Evolutionary conservation across 2,888 invertebrate species (phyloP), one percentile per base, ranked within the genome.

Genomic region (Toxonevra muliebris): DNA sequence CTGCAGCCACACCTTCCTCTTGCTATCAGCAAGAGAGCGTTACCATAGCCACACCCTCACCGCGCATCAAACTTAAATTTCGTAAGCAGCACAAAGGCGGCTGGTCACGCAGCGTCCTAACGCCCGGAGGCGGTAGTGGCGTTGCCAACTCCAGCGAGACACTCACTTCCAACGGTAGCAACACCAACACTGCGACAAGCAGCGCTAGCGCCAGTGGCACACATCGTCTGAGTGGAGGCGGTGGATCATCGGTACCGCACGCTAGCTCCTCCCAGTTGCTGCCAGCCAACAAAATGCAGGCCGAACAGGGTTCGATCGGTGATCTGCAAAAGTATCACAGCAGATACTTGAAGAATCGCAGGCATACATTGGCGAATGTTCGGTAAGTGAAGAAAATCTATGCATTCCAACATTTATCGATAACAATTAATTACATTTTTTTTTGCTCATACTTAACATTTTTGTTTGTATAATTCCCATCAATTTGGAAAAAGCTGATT

Each of bases 341-440:
- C 77, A 87, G 93, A 78, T 93, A 95, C 86, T 89, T 94, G 80
- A 91, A 94, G 86, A 94, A 93, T 81, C 89, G 95, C 71, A 89
- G 95, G 66, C 95, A 95, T 85, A 96, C 95, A 12, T 88, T 96
- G 82, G 95, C 95, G 73, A 95, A 95, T 87, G 95, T 95, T 86
- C 94, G 95, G 95, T 95, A 87, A 94, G 95, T 90, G 53, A 1
- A 54, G 43, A 64, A 12, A 12, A 48, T 48, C 50, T 7, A n/a
- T 48, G 30, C 30, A 30, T 30, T 4, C 30, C 30, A 30, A 30
- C 7, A n/a, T n/a, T n/a, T n/a, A n/a, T n/a, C n/a, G n/a, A n/a
- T n/a, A n/a, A n/a, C n/a, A n/a, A n/a, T n/a, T n/a, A n/a, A n/a
- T n/a, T n/a, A n/a, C n/a, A n/a, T n/a, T n/a, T n/a, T n/a, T n/a